Percentiles rank a stretch among this genome's conserved stretches.
These are phyloP conservation scores for Spodoptera litura DNA, from an alignment of 1,140 invertebrate genomes.

Conservation along the genomic window DNA sequence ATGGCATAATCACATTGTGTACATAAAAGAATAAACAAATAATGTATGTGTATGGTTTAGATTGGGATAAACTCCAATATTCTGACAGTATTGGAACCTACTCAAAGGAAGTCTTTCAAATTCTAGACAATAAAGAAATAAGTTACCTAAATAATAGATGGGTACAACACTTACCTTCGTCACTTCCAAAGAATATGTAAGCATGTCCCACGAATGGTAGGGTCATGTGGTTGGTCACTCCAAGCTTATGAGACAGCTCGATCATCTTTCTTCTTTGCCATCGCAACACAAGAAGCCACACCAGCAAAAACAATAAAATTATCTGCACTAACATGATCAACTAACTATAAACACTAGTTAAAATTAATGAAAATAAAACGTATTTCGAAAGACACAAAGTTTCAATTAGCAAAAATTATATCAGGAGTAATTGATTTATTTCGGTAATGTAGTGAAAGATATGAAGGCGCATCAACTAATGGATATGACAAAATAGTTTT, in stretches of 20 bases:
- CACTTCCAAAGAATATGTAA: constrained; percentile 48
- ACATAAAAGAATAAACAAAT: too few relatives aligned
- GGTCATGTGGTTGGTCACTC: constrained; percentile 15
- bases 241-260: constrained; percentile 24
- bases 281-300: constrained; percentile 35
- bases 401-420: not conserved
- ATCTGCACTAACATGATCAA: constrained; percentile 37
- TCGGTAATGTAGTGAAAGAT: not conserved
- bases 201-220: constrained; percentile 48
- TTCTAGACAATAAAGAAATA: too few relatives aligned
- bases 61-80: too few relatives aligned
- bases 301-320: constrained; percentile 9
- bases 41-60: too few relatives aligned
- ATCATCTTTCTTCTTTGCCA: constrained; percentile 40
- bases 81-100: too few relatives aligned
- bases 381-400: not conserved
- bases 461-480: not conserved
- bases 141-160: not conserved
- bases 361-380: not conserved
- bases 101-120: too few relatives aligned
- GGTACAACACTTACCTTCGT: constrained; percentile 44
- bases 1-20: too few relatives aligned
- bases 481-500: constrained; percentile 27
- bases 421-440: not conserved
- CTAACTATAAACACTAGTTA: not conserved